Evolutionary conservation across 2,888 invertebrate genomes (phyloP).

Genomic region (Tridacna crocea): DNA sequence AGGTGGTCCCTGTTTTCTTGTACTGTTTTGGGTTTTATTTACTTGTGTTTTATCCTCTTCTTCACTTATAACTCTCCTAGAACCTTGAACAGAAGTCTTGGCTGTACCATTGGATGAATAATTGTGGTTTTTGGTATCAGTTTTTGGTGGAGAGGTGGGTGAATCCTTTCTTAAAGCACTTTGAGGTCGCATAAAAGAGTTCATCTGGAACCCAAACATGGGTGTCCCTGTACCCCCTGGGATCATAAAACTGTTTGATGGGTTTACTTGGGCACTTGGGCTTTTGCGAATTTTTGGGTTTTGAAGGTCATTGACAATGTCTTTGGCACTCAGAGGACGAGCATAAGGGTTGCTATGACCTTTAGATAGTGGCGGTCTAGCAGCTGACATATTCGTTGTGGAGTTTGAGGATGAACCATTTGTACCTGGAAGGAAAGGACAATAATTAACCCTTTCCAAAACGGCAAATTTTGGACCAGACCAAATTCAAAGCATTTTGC

Average conservation of each 20-base stretch:
- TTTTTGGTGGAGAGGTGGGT: conserved; percentile 35
- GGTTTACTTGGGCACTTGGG: conserved; percentile 45
- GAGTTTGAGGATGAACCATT: conserved; percentile 7
- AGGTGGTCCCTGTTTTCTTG: conserved; percentile 28
- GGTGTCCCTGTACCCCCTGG: conserved; percentile 46
- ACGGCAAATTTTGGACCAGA: too few species aligned
- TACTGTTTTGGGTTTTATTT: conserved; percentile 23
- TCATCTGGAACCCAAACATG: conserved; percentile 64
- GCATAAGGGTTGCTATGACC: conserved; percentile 73
- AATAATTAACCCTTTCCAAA: too few species aligned
- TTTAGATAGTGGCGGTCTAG: conserved; percentile 28
- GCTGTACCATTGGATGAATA: conserved; percentile 22
- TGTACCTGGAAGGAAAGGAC: conserved; percentile 20
- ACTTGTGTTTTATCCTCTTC: conserved; percentile 11
- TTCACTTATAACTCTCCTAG: conserved; percentile 2
- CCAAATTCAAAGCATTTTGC: too few species aligned
- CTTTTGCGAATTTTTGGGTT: conserved; percentile 61
- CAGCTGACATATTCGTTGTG: conserved; percentile 12
- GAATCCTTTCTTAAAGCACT: conserved; percentile 68
- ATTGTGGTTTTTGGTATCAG: conserved; percentile 27
- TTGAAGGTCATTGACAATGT: conserved; percentile 71
- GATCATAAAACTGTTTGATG: conserved; percentile 32
- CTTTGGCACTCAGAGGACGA: conserved; percentile 80
- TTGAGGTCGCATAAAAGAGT: conserved; percentile 75
- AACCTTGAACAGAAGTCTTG: neutral